Percentiles rank a stretch among this genome's conserved stretches.
phyloP scores from a whole-genome alignment of 2,888 invertebrate genomes.

The Thymelicus lineola region DNA sequence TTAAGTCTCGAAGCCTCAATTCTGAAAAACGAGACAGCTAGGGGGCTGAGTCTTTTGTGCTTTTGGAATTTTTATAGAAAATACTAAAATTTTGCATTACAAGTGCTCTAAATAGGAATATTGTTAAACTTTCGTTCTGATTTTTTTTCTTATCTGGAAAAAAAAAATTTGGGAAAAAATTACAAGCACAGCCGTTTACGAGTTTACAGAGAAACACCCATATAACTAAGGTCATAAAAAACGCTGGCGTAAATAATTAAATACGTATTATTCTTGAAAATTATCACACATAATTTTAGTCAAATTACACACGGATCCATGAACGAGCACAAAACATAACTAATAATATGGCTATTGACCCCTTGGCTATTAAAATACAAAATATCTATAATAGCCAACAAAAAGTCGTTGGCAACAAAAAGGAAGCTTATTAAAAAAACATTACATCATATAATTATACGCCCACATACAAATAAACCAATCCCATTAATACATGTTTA shows the following conservation, averaged over 20 bases:
- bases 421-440: slow-evolving; percentile 79
- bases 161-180: too few relatives aligned
- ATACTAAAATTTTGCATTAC: too few relatives aligned
- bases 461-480: slow-evolving; percentile 72
- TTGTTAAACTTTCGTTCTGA: too few relatives aligned
- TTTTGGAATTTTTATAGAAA: too few relatives aligned
- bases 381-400: slow-evolving; percentile 17
- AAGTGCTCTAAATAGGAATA: too few relatives aligned
- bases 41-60: too few relatives aligned
- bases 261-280: not conserved
- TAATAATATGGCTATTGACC: slow-evolving; percentile 23
- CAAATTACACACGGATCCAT: not conserved
- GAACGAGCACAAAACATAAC: not conserved
- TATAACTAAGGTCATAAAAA: too few relatives aligned
- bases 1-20: too few relatives aligned
- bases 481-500: slow-evolving; percentile 77
- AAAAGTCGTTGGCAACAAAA: slow-evolving; percentile 49
- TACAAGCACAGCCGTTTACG: too few relatives aligned
- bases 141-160: too few relatives aligned
- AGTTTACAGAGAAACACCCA: too few relatives aligned
- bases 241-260: not conserved
- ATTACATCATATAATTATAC: slow-evolving; percentile 80
- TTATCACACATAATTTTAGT: not conserved
- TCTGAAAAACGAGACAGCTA: too few relatives aligned
- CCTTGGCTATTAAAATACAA: slow-evolving; percentile 11